Conservation (phyloP, 2,888 invertebrate species). For the Platypus cylindrus region DNA sequence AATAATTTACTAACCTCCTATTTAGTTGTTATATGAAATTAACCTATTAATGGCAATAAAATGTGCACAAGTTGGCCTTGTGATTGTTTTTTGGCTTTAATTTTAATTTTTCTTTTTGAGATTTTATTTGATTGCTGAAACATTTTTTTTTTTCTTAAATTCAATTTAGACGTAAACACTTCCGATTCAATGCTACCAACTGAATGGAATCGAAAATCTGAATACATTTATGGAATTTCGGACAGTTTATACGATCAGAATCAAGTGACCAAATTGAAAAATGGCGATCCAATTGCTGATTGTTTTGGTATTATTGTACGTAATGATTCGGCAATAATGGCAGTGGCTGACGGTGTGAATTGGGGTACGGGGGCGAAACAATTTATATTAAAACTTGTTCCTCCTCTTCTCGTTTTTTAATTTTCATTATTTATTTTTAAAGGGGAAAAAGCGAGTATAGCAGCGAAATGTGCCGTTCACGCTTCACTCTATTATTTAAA, state of each 20-base stretch:
- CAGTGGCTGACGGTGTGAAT: constrained; percentile 81
- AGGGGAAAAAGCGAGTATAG: constrained; percentile 67
- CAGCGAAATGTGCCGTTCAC: constrained; percentile 75
- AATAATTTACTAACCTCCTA: too few species aligned
- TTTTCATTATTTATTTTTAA: constrained; percentile 11
- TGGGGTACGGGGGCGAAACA: constrained; percentile 48
- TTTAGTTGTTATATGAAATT: too few species aligned
- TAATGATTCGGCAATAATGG: constrained; percentile 63
- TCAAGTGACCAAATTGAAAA: constrained; percentile 54
- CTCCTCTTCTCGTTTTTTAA: too few species aligned
- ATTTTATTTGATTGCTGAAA: too few species aligned
- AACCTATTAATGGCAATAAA: too few species aligned
- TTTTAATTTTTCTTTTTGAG: too few species aligned
- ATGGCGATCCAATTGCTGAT: constrained; percentile 79
- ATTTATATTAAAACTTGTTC: not conserved
- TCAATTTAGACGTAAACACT: constrained; percentile 3
- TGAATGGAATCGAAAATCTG: constrained; percentile 46
- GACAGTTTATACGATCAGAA: constrained; percentile 75
- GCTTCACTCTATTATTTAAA: constrained; percentile 75
- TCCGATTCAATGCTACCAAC: constrained; percentile 27
- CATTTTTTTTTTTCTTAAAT: too few species aligned
- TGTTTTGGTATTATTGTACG: constrained; percentile 66
- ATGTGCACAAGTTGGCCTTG: not conserved
- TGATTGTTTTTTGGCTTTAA: too few species aligned
- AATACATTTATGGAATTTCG: constrained; percentile 53